Base-by-base conservation (phyloP, 2,797 vertebrate genomes). In the Zenarchopterus dispar region DNA sequence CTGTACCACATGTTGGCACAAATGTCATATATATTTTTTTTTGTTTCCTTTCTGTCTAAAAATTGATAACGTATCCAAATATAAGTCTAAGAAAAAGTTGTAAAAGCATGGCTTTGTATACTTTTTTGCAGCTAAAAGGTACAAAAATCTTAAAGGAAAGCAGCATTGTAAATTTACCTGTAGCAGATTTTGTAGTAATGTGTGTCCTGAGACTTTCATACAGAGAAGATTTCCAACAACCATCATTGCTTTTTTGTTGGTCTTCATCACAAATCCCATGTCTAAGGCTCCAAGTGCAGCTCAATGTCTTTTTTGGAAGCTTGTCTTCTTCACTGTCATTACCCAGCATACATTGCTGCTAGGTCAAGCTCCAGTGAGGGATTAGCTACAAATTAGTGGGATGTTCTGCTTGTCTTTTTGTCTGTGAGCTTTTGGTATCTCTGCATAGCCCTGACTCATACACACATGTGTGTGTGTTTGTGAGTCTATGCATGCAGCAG, bases 331-430 rank as follows among this genome's bases (percentile, higher is more conserved):
- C 19, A 23, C 45, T 33, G 28, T 43, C 56, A 51, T 67, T 57
- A 55, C 26, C 48, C 65, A 77, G 54, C 33, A 41, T 62, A 6
- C 72, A 60, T 23, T 49, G 72, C 66, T 73, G 51, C 67, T 46
- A 55, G 56, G 36, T 67, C 50, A 47, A 61, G 53, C 52, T 19
- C 59, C 47, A 50, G 21, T 57, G 50, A 80, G 73, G 65, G 74
- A 71, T 75, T 39, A 69, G 56, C 54, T 72, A 49, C 52, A 17
- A 55, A 31, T 22, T 31, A 1, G 22, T 21, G 47, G 39, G 57
- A 69, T 53, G 55, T 63, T 73, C 51, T 66, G 54, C 45, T 65
- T 4, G 33, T 62, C 9, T 55, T 2, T 51, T 39, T 56, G 47
- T 24, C 16, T 59, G 28, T 26, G 33, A 46, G 31, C 49, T 68